Evolutionary conservation across 2,888 invertebrate species (phyloP), one percentile per base, ranked within the genome.

Genomic region (Drosophila macrospina): DNA sequence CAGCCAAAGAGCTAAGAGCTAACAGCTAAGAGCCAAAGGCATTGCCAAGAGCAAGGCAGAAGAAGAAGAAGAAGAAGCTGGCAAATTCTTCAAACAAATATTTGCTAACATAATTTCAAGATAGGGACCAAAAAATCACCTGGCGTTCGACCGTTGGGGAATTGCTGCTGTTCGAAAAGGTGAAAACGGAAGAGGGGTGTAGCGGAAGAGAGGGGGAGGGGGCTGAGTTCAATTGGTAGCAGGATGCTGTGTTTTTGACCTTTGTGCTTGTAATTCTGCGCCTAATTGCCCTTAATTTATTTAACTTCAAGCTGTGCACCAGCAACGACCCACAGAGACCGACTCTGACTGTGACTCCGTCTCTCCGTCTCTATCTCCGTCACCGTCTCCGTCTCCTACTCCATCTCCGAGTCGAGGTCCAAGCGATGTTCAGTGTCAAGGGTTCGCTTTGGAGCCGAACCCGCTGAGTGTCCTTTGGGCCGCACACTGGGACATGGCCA

Each of bases 221-320:
- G n/a, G n/a, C n/a, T n/a, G n/a, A n/a, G 69, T 41, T 39, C 69
- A 62, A 69, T 74, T 74, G 70, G 16, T 56, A 69, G 41, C 68
- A 42, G 51, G 45, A 45, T 57, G 64, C 66, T 70, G 73, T 65
- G 73, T 56, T 57, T 64, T 52, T 72, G 64, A 83, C 83, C 86
- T 83, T 86, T 88, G 80, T 77, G 88, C 72, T 55, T 71, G 69
- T 83, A 77, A 84, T 80, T 62, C 84, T 68, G 64, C 84, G 86
- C 88, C 88, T 83, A 83, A 83, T 83, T 83, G 88, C 84, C 83
- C 78, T 84, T 84, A 86, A 88, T 84, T 84, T 84, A 86, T 84
- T 84, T 84, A 88, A 84, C 87, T 84, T 88, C 87, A 86, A 86
- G 84, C 88, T 83, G 88, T 80, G 83, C 76, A 26, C 67, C 78